Evolutionary conservation across 2,797 vertebrate species (phyloP).

Genomic region (Harpagifer antarcticus): DNA sequence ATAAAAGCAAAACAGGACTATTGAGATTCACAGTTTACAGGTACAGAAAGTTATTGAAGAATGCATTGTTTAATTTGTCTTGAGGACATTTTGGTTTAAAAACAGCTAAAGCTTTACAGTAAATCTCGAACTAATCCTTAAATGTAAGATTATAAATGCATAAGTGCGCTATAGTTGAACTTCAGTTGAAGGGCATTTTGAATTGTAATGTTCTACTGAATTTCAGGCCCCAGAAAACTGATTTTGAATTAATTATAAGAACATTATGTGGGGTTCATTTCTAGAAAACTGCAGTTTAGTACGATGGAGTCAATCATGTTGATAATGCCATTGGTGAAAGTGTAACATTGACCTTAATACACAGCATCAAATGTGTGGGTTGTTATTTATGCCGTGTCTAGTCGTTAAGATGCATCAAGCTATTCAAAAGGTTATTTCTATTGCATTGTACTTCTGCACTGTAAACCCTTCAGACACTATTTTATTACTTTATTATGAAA

Average conservation of each 20-base stretch:
- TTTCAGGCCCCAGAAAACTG: neutral
- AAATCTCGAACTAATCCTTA: constrained; percentile 45
- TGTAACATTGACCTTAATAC: neutral
- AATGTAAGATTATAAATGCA: constrained; percentile 27
- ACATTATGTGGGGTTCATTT: fast-evolving
- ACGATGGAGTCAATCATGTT: neutral
- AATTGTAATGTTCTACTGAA: neutral
- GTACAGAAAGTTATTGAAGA: constrained; percentile 6
- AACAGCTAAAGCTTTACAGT: neutral
- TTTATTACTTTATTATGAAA: neutral
- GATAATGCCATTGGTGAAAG: neutral
- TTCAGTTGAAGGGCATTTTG: constrained; percentile 32
- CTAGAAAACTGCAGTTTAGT: neutral
- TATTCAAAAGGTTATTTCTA: neutral
- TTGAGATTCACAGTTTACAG: neutral
- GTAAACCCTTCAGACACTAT: neutral
- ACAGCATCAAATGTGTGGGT: neutral
- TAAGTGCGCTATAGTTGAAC: constrained; percentile 2
- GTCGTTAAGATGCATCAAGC: neutral
- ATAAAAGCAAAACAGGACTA: constrained; percentile 4
- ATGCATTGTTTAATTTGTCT: neutral
- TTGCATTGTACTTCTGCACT: neutral
- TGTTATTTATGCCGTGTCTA: no score
- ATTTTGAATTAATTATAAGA: neutral
- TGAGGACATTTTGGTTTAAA: constrained; percentile 22